A percentile compares a stretch with the other conserved stretches of the same genome.
Evolutionary conservation across 2,888 invertebrate genomes (phyloP).

Genomic region (Resseliella maxima): DNA sequence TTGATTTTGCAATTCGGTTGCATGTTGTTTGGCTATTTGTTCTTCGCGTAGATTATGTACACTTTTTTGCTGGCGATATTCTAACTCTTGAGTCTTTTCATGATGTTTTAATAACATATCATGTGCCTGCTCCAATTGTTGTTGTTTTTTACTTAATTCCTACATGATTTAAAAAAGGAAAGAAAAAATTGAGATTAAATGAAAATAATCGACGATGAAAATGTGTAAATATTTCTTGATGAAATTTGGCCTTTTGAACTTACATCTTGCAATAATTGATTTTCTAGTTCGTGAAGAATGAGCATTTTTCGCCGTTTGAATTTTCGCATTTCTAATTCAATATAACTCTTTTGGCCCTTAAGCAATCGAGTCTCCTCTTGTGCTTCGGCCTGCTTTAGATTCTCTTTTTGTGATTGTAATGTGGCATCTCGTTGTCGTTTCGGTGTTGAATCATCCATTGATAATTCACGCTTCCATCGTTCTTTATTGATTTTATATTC

Average conservation of each 20-base stretch:
- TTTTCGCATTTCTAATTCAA: constrained; percentile 92
- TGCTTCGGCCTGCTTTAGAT: constrained; percentile 88
- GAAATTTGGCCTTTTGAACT: constrained; percentile 61
- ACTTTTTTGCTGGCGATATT: constrained; percentile 94
- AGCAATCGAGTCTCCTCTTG: constrained; percentile 90
- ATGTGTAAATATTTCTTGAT: too few species aligned
- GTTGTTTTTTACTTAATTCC: constrained; percentile 95
- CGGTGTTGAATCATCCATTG: constrained; percentile 91
- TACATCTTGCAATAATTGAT: constrained; percentile 90
- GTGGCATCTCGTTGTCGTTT: constrained; percentile 91
- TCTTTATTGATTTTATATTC: constrained; percentile 98
- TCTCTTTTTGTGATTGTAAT: constrained; percentile 91
- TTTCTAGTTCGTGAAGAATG: constrained; percentile 86
- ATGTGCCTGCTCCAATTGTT: constrained; percentile 95
- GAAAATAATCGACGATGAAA: too few species aligned
- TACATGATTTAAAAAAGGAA: constrained; percentile 65
- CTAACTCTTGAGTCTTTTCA: constrained; percentile 95
- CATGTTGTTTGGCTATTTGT: constrained; percentile 88
- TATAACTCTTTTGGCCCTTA: constrained; percentile 88
- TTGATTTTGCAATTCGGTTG: constrained; percentile 94
- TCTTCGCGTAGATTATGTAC: constrained; percentile 92
- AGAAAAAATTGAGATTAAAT: not conserved
- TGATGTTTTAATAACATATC: constrained; percentile 94
- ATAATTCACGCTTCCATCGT: constrained; percentile 92
- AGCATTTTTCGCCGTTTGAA: constrained; percentile 91